Conservation (phyloP, 2,797 vertebrate species). For the Neosilurus mollespiculum region DNA sequence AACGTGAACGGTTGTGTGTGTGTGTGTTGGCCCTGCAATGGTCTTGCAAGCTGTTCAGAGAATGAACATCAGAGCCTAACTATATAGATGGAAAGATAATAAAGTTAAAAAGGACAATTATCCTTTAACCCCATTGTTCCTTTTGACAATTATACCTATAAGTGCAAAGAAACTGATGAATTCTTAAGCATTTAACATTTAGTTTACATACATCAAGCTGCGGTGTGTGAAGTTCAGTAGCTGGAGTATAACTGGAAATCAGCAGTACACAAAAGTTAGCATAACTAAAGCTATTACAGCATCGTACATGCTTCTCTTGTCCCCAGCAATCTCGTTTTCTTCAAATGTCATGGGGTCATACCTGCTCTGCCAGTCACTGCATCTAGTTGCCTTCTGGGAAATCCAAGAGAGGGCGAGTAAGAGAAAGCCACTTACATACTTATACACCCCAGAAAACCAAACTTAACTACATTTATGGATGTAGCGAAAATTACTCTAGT, state of each 20-base stretch:
- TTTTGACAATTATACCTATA: neutral
- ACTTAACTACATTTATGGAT: neutral
- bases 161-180: neutral
- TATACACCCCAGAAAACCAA: neutral
- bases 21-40: no score
- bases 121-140: neutral
- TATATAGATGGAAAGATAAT: neutral
- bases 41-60: neutral
- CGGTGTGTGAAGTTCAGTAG: neutral
- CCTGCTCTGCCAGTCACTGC: neutral
- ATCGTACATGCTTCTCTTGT: neutral
- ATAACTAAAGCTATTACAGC: neutral
- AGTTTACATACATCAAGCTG: neutral
- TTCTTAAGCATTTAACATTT: neutral
- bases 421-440: neutral
- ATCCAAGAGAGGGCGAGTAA: neutral
- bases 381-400: constrained; percentile 1
- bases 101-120: neutral
- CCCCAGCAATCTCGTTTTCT: neutral
- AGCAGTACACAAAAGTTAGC: neutral
- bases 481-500: neutral
- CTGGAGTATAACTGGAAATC: neutral
- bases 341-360: neutral
- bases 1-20: no score
- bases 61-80: neutral